Base-by-base conservation (phyloP, 92 coral and sea anemone species). In the Scolanthus callimorphus region DNA sequence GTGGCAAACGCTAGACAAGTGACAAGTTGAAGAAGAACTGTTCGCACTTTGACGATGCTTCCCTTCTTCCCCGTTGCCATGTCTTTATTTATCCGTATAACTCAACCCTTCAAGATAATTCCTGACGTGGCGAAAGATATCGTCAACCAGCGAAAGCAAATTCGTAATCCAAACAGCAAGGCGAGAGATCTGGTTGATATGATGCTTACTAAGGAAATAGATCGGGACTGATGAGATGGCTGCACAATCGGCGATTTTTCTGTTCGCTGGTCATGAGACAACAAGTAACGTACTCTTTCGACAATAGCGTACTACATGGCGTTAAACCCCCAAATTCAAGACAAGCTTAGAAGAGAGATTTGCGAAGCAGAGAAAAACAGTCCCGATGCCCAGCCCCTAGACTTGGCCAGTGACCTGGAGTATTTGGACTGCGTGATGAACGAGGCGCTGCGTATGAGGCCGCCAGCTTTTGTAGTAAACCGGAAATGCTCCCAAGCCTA, bases 181-280 rank as follows among this genome's bases (percentile, higher is more conserved):
- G n/a, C n/a, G n/a, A n/a, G n/a, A n/a, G n/a, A n/a, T n/a, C n/a
- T n/a, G n/a, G n/a, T n/a, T n/a, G n/a, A n/a, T n/a, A n/a, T n/a
- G n/a, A n/a, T n/a, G n/a, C n/a, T n/a, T n/a, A n/a, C n/a, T n/a
- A n/a, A n/a, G n/a, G n/a, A n/a, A n/a, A n/a, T n/a, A n/a, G n/a
- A n/a, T n/a, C n/a, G n/a, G n/a, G n/a, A n/a, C n/a, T n/a, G n/a
- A n/a, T n/a, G n/a, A n/a, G n/a, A n/a, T 77, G 15, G 49, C 56
- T 0, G 55, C 65, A 20, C 83, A 77, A 48, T 78, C 67, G 0
- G 50, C 63, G 20, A 23, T 64, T 27, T 78, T 78, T 31, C 30
- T 78, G 21, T 31, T 78, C 22, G 83, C 83, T 6, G 83, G 83
- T 12, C 62, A 60, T 44, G 81, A 75, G 29, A 65, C 66, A 25